Evolutionary conservation across 2,797 vertebrate genomes (phyloP).

Genomic region (Otolemur crassicaudatus): DNA sequence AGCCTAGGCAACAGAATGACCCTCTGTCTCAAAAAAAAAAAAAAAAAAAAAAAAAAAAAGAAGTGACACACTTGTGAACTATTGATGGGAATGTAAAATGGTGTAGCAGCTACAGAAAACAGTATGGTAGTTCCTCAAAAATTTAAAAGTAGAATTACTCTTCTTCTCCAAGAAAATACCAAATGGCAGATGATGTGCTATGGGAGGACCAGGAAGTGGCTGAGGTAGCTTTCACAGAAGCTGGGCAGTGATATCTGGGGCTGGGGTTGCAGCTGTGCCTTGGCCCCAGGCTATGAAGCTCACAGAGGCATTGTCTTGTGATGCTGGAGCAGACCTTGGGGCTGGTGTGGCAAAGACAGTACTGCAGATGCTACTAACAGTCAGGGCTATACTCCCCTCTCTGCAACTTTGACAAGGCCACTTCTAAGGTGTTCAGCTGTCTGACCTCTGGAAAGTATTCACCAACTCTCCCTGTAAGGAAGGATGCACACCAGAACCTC

Average conservation of each 20-base stretch:
- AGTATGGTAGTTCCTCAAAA: background rate
- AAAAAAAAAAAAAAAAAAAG: background rate
- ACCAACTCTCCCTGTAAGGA: conserved; percentile 92
- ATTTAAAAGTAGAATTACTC: background rate
- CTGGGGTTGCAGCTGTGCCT: conserved; percentile 86
- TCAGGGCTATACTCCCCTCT: conserved; percentile 89
- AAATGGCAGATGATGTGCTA: conserved; percentile 91
- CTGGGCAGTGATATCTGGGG: conserved; percentile 85
- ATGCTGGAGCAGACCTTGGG: background rate
- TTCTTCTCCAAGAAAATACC: conserved; percentile 78
- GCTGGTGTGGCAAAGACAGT: conserved; percentile 82
- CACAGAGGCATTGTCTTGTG: conserved; percentile 85
- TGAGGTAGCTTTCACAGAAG: conserved; percentile 89
- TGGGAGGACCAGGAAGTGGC: conserved; percentile 80
- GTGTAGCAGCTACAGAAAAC: background rate
- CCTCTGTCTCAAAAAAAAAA: background rate
- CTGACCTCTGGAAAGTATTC: conserved; percentile 89
- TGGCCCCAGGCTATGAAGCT: conserved; percentile 82
- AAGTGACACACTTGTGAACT: background rate
- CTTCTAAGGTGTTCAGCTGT: conserved; percentile 91
- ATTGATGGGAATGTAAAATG: background rate
- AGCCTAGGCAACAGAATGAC: background rate
- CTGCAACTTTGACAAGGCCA: conserved; percentile 90
- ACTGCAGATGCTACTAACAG: conserved; percentile 91
- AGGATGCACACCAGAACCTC: conserved; percentile 86